A percentile compares a stretch with the other conserved stretches of the same genome.
Evolutionary conservation across 2,113 vertebrate genomes (phyloP).

Genomic region (Poicephalus meyeri): DNA sequence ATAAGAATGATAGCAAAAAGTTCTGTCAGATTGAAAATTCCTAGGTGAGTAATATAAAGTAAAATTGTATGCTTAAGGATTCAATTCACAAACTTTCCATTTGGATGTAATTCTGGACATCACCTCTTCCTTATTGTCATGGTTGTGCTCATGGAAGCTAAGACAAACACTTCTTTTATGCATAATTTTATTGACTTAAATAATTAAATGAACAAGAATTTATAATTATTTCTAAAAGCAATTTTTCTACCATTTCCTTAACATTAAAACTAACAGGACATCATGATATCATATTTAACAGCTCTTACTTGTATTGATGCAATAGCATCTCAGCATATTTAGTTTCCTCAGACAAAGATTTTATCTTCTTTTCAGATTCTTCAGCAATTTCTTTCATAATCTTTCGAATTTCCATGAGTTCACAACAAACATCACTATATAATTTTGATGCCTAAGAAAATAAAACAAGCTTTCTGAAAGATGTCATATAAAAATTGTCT

Average conservation of each 20-base stretch:
- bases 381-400: slow-evolving; percentile 18
- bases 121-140: not conserved
- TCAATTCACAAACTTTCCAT: not conserved
- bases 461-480: not conserved
- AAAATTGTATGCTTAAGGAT: not conserved
- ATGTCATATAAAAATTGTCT: not conserved
- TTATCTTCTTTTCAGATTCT: slow-evolving; percentile 40
- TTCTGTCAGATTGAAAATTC: not conserved
- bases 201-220: not conserved
- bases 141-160: not conserved
- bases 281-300: not conserved
- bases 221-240: not conserved
- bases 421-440: not conserved
- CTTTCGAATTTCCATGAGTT: slow-evolving; percentile 36
- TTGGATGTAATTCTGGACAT: not conserved
- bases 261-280: not conserved
- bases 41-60: not conserved
- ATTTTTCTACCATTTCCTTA: not conserved
- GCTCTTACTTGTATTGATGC: slow-evolving; percentile 60
- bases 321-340: not conserved
- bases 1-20: not conserved
- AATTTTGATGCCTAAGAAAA: slow-evolving; percentile 57
- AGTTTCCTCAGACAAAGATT: not conserved
- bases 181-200: not conserved
- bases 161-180: not conserved